Conservation (phyloP, 2,113 vertebrate genomes). For the Synodontis membranacea region DNA sequence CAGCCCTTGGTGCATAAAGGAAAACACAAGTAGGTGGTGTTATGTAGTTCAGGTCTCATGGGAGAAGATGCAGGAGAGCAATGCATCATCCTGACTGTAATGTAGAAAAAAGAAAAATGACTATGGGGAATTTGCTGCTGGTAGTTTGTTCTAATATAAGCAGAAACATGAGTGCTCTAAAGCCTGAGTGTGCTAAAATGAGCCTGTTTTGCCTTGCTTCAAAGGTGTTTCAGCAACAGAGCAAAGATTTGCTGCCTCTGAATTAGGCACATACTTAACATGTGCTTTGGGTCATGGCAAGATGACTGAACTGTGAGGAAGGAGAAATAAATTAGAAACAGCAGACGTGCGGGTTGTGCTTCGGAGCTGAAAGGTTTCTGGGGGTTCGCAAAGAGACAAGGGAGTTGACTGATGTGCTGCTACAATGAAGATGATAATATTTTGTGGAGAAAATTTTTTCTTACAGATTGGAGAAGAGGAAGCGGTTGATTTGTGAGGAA, state of each 20-base stretch:
- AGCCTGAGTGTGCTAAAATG: background rate
- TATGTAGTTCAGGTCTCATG: constrained; percentile 50
- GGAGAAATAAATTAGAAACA: background rate
- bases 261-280: background rate
- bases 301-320: background rate
- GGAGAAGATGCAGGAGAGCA: constrained; percentile 42
- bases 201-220: constrained; percentile 13
- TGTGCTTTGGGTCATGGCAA: background rate
- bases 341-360: background rate
- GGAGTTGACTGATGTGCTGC: background rate
- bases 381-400: background rate
- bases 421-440: background rate
- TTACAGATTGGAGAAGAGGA: background rate
- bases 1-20: background rate
- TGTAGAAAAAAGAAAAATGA: constrained; percentile 49
- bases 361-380: background rate
- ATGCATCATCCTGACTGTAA: constrained; percentile 44
- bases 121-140: constrained; percentile 40
- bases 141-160: constrained; percentile 26
- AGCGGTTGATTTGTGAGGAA: background rate
- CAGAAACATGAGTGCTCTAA: constrained; percentile 9
- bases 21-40: constrained; percentile 28
- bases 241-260: background rate
- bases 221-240: background rate
- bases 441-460: background rate